Base-by-base conservation (phyloP, 2,113 vertebrate genomes). In the Lepus timidus region DNA sequence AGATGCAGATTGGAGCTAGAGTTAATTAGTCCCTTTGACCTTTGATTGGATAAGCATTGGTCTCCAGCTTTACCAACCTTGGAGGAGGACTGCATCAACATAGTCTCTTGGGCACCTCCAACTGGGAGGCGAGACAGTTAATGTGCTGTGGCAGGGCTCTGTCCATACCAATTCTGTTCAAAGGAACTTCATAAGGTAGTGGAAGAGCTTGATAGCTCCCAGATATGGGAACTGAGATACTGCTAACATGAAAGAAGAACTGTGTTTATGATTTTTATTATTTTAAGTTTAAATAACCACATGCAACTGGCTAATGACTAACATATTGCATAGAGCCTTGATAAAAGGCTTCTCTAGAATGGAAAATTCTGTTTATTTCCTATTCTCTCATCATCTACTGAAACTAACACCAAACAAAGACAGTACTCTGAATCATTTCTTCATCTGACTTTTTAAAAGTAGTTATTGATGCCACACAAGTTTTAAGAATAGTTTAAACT, bases 251-350 rank as follows among this genome's bases (percentile, higher is more conserved):
- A 96, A 52, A 86, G 44, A 86, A 70, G 25, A 74, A 79, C 68
- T 93, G 79, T 85, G n/a, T 79, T 85, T 79, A 11, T 82, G 76
- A 39, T 79, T 89, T 92, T 94, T 62, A 65, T 76, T 88, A 62
- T 12, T 88, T 81, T 49, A 88, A 39, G 78, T 70, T 78, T 87
- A 73, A 82, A 25, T 93, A 82, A 20, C 39, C 8, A 8, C 44
- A 4, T 83, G 12, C 19, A 58, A 16, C 55, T 92, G 22, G 29
- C 27, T 79, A 65, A 11, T 64, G 58, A 12, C 51, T 90, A 8
- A 67, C 49, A 13, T 88, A 64, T 39, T 51, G 29, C 49, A 85
- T 83, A 19, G 44, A 93, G 55, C 51, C 23, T 79, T 94, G 74
- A 62, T n/a, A 7, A 13, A 44, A 51, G 12, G 20, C 13, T 73